Percentiles rank a stretch among this genome's conserved stretches.
These are phyloP conservation scores for Bufo gargarizans DNA, from an alignment of 2,113 vertebrate genomes.

Conservation along the genomic window DNA sequence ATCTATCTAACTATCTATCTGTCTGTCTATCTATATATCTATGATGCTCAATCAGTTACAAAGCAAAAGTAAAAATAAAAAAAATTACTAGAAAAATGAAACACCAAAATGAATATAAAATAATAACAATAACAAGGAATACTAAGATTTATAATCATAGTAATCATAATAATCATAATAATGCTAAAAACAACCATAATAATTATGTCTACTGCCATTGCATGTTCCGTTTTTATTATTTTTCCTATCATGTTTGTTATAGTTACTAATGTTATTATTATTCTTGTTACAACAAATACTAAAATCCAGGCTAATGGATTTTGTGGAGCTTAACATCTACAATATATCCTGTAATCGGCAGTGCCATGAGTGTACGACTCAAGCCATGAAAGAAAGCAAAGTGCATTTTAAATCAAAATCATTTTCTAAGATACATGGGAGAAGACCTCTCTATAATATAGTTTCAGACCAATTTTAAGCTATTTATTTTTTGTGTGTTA, in stretches of 20 bases:
- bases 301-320: neutral
- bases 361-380: neutral
- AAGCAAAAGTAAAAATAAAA: neutral
- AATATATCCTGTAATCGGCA: neutral
- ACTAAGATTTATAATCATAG: neutral
- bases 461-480: conserved; percentile 46
- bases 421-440: conserved; percentile 27
- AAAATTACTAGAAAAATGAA: neutral
- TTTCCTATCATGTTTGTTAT: neutral
- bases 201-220: neutral
- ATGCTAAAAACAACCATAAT: neutral
- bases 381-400: conserved; percentile 1
- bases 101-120: neutral
- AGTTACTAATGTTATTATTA: neutral
- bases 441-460: conserved; percentile 37
- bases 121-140: neutral
- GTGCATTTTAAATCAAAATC: conserved; percentile 41
- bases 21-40: no score
- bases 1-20: no score
- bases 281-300: neutral
- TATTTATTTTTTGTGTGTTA: conserved; percentile 53
- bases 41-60: neutral
- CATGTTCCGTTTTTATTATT: neutral
- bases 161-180: neutral
- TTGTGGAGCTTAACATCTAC: conserved; percentile 1